Conservation (phyloP, 92 coral and sea anemone species). For the Nematostella vectensis region DNA sequence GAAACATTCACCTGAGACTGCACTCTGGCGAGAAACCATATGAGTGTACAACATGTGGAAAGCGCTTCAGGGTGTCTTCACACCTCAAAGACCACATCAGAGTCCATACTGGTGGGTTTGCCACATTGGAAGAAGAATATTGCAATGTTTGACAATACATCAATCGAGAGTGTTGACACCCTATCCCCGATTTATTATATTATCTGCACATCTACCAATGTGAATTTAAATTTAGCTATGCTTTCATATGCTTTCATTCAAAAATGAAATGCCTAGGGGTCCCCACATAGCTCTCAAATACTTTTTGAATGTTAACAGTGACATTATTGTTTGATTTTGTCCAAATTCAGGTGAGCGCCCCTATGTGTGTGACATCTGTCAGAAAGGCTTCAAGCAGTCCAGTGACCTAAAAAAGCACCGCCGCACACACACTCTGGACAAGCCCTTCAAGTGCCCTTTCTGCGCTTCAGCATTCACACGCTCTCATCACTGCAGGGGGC, state of each 20-base stretch:
- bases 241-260: no score
- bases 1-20: constrained; percentile 84
- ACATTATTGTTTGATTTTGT: no score
- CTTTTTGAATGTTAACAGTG: no score
- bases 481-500: constrained; percentile 88
- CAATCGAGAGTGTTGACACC: no score
- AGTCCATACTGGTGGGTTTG: constrained; percentile 75
- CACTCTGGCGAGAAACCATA: constrained; percentile 97
- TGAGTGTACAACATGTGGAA: constrained; percentile 84
- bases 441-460: constrained; percentile 83
- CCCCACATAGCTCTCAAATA: no score
- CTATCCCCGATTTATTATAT: no score
- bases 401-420: constrained; percentile 95
- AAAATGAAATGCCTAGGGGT: no score
- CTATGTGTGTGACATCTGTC: constrained; percentile 81
- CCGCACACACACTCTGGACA: constrained; percentile 87
- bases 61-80: constrained; percentile 89
- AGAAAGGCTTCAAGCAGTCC: constrained; percentile 94
- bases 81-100: constrained; percentile 92
- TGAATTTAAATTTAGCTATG: no score
- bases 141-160: no score
- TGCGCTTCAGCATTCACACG: constrained; percentile 90
- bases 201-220: no score
- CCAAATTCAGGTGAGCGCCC: constrained; percentile 96
- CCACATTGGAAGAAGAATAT: no score